These are phyloP conservation scores for Agelaius tricolor DNA, from an alignment of 2,113 vertebrate species.

Conservation along the genomic window DNA sequence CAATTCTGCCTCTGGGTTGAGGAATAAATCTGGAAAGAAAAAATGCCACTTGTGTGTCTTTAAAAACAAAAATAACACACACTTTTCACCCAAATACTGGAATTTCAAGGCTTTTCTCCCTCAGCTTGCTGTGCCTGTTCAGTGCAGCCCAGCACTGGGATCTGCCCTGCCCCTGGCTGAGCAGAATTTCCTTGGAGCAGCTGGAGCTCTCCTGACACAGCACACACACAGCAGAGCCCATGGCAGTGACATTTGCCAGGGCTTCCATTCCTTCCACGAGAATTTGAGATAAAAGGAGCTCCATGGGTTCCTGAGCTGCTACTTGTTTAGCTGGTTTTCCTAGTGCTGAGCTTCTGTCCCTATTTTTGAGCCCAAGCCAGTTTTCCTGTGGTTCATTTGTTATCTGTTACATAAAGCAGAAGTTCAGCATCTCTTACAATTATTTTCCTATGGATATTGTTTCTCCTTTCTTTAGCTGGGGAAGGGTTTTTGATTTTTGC, in stretches of 20 bases:
- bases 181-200: not conserved
- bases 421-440: not conserved
- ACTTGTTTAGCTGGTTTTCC: not conserved
- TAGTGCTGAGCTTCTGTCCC: not conserved
- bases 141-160: not conserved
- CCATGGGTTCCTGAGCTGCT: not conserved
- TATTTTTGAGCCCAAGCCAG: not conserved
- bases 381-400: not conserved
- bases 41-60: not conserved
- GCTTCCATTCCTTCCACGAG: not conserved
- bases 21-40: not conserved
- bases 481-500: not conserved
- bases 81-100: not conserved
- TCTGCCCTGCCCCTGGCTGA: not conserved
- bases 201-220: not conserved
- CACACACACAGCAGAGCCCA: not conserved
- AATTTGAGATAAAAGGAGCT: conserved; percentile 24
- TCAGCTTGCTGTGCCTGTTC: not conserved
- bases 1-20: not conserved
- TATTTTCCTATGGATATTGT: not conserved
- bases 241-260: not conserved
- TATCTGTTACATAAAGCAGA: conserved; percentile 26
- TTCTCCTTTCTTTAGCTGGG: not conserved
- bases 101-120: not conserved
- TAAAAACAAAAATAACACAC: not conserved